These are phyloP conservation scores for Dicyrtoma fusca DNA, from an alignment of 2,888 invertebrate genomes.

Conservation along the genomic window DNA sequence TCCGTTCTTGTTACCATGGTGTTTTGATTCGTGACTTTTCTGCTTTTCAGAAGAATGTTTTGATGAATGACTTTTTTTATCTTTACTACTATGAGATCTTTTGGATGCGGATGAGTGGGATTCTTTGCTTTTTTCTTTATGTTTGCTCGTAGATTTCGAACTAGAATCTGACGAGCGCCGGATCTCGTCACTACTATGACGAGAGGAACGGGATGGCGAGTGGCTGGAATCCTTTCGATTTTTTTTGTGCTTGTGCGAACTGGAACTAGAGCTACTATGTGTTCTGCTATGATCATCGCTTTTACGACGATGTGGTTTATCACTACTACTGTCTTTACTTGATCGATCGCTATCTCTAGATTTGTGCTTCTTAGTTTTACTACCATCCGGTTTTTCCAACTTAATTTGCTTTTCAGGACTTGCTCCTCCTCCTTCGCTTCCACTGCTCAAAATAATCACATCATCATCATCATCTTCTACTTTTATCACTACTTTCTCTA, in stretches of 20 bases:
- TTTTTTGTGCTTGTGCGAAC: slow-evolving; percentile 23
- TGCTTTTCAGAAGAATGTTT: slow-evolving; percentile 6
- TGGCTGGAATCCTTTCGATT: slow-evolving; percentile 8
- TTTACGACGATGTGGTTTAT: slow-evolving; percentile 6
- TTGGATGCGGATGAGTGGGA: not conserved
- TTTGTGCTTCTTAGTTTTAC: slow-evolving; percentile 13
- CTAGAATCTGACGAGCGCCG: too few relatives aligned
- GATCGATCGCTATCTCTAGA: slow-evolving; percentile 19
- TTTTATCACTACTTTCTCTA: too few relatives aligned
- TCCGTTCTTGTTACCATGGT: too few relatives aligned
- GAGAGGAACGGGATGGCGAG: not conserved
- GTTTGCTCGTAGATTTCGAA: not conserved
- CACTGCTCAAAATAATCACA: not conserved
- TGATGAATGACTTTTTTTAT: not conserved
- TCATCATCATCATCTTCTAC: too few relatives aligned
- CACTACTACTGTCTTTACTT: slow-evolving; percentile 20
- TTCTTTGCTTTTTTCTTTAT: slow-evolving; percentile 5
- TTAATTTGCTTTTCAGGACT: not conserved
- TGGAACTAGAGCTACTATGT: not conserved
- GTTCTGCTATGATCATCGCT: not conserved
- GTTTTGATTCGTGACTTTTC: slow-evolving; percentile 1
- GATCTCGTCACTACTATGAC: slow-evolving; percentile 8
- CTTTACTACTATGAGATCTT: slow-evolving; percentile 7
- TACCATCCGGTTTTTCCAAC: slow-evolving; percentile 16
- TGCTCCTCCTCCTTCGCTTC: slow-evolving; percentile 14